Evolutionary conservation across 2,113 vertebrate genomes (phyloP), one percentile per base, ranked within the genome.

Genomic region (Callorhinus ursinus): DNA sequence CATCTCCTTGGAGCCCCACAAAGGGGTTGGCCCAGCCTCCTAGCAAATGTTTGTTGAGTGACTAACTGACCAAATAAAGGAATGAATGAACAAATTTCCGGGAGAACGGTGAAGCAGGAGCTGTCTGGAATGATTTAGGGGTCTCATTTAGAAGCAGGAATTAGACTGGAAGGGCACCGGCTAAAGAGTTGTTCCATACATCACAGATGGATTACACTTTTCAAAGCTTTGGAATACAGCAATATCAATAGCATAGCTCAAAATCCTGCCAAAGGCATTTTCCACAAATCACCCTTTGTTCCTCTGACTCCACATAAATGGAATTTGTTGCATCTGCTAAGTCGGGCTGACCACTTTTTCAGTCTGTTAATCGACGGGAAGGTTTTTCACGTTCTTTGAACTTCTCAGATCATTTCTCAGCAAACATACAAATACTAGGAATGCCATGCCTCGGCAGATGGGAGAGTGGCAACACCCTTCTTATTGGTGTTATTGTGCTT

Each of bases 11-110:
- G 59, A 5, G 39, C 3, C n/a, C 5, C 11, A 1, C 49, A 46
- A 26, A 94, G 49, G 10, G 28, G 31, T 82, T 55, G 82, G 65
- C 39, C 51, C 53, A 65, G 51, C 36, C 26, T 88, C 57, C 26
- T 42, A 28, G 88, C 51, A 90, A 72, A n/a, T 55, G 80, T 90
- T 84, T 76, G 49, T 84, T 74, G 95, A 95, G 12, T 93, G 74
- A 90, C 65, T 86, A 67, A 87, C 2, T 63, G 90, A 88, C 14
- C n/a, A 39, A 88, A 74, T 33, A 33, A 39, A 74, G 74, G 63
- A 36, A 79, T 3, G 51, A 91, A 74, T 13, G 39, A 80, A 28
- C 55, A 36, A 0, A 31, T 88, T 90, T 90, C 76, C 15, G 19
- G 79, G 90, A 90, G 79, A 55, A 28, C 24, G 42, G 46, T 10